Conservation (phyloP, 1,140 invertebrate genomes). For the Coboldia fuscipes region DNA sequence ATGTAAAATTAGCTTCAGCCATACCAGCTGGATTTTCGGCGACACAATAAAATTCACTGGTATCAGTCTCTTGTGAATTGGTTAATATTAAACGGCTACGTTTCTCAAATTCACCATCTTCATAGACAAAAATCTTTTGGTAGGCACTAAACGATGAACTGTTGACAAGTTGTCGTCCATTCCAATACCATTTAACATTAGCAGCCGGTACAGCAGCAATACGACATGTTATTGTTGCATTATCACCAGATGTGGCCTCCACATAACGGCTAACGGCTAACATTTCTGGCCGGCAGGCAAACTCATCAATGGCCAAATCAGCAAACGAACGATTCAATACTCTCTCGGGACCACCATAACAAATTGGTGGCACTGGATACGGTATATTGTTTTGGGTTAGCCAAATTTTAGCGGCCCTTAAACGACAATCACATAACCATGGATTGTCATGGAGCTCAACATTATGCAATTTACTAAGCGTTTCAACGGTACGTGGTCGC, state of each 20-base stretch:
- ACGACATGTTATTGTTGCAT: constrained; percentile 60
- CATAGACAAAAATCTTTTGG: constrained; percentile 58
- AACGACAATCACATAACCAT: constrained; percentile 74
- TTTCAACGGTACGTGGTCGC: constrained; percentile 45
- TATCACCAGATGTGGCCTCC: constrained; percentile 56
- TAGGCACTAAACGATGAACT: constrained; percentile 58
- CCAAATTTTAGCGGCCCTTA: constrained; percentile 67
- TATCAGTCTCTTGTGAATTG: constrained; percentile 70
- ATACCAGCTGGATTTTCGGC: constrained; percentile 80
- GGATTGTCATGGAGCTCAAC: constrained; percentile 79
- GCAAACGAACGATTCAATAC: constrained; percentile 44
- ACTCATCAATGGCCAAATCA: constrained; percentile 57
- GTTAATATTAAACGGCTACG: constrained; percentile 61
- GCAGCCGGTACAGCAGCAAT: constrained; percentile 64
- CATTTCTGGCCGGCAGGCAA: constrained; percentile 71
- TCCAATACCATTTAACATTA: constrained; percentile 69
- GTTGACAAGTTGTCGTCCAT: constrained; percentile 56
- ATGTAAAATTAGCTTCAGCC: constrained; percentile 77
- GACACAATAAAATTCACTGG: constrained; percentile 74
- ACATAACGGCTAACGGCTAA: constrained; percentile 49
- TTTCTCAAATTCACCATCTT: constrained; percentile 51
- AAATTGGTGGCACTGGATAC: constrained; percentile 49
- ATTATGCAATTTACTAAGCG: constrained; percentile 47
- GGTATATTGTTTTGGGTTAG: constrained; percentile 63
- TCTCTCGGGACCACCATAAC: constrained; percentile 40